Conservation (phyloP, 2,888 invertebrate genomes). For the Lysandra bellargus region DNA sequence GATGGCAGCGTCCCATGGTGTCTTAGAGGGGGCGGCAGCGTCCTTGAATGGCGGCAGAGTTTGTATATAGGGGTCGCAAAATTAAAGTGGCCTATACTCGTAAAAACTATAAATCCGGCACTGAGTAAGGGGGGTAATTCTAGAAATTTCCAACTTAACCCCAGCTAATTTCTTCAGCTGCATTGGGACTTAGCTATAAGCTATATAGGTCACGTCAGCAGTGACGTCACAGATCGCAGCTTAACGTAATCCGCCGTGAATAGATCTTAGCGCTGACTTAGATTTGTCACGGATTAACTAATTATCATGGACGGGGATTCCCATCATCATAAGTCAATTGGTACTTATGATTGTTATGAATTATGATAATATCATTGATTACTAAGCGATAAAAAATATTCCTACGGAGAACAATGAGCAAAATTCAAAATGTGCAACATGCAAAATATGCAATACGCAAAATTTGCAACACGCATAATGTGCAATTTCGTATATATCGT, state of each 20-base stretch:
- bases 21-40: too few species aligned
- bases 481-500: too few species aligned
- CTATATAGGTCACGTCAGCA: constrained; percentile 4
- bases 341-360: neutral
- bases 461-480: too few species aligned
- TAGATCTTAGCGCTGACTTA: constrained; percentile 6
- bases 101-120: neutral
- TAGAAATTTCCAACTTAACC: neutral
- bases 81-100: too few species aligned
- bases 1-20: too few species aligned
- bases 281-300: neutral
- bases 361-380: too few species aligned
- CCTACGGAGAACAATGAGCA: too few species aligned
- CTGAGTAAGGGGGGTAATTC: neutral
- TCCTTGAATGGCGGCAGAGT: too few species aligned
- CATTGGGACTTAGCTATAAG: neutral
- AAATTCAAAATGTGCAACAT: too few species aligned
- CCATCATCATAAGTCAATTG: neutral
- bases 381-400: too few species aligned
- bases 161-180: neutral
- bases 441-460: too few species aligned
- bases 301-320: neutral
- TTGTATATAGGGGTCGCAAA: too few species aligned
- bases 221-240: constrained; percentile 11
- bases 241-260: neutral